Evolutionary conservation across 2,797 vertebrate genomes (phyloP).

Genomic region (Austrolebias charrua): DNA sequence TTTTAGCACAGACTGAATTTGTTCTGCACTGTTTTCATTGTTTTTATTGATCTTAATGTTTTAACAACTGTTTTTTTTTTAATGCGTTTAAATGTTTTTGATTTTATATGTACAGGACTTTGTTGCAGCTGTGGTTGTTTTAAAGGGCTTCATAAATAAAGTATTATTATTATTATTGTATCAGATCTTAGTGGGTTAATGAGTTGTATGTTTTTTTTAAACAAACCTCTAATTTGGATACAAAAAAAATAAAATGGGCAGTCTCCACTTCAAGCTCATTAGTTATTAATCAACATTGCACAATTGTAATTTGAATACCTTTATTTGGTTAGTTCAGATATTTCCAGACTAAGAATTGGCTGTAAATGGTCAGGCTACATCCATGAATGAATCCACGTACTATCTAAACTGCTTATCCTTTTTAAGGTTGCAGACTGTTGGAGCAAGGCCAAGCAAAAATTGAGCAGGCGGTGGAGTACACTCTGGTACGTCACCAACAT

Average conservation of each 20-base stretch:
- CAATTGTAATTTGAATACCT: not conserved
- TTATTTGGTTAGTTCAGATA: not conserved
- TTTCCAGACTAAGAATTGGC: conserved; percentile 3
- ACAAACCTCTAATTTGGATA: no score
- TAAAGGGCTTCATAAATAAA: no score
- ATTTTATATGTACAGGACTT: no score
- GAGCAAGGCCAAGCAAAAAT: conserved; percentile 11
- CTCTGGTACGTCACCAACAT: conserved; percentile 1
- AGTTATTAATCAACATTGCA: not conserved
- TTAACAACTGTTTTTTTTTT: no score
- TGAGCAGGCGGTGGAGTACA: conserved; percentile 1
- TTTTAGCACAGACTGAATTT: no score
- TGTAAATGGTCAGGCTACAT: conserved; percentile 7
- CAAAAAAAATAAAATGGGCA: not conserved
- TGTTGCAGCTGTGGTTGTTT: no score
- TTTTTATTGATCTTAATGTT: no score
- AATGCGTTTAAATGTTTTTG: no score
- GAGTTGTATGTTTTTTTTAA: no score
- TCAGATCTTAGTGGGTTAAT: no score
- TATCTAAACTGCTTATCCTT: conserved; percentile 18
- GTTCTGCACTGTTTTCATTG: no score
- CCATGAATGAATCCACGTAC: conserved; percentile 15
- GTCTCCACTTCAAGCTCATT: not conserved
- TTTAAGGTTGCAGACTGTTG: conserved; percentile 7
- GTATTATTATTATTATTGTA: no score